Evolutionary conservation across 2,797 vertebrate genomes (phyloP).

Genomic region (Rachycentron canadum): DNA sequence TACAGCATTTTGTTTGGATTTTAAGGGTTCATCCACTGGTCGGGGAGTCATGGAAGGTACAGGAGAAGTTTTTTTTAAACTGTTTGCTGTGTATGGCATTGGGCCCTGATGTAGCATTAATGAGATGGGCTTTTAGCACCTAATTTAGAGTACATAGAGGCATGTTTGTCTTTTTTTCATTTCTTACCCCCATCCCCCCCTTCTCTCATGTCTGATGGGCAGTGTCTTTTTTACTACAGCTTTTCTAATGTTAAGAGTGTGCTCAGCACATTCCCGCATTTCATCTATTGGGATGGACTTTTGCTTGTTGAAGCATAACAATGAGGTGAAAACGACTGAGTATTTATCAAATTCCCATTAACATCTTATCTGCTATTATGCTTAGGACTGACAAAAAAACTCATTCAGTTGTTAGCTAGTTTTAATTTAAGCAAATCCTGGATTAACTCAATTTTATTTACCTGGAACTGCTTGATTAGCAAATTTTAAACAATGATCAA

Average conservation of each 20-base stretch:
- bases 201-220: slow-evolving; percentile 50
- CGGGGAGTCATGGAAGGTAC: slow-evolving; percentile 81
- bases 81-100: slow-evolving; percentile 56
- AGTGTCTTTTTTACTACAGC: slow-evolving; percentile 51
- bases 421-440: slow-evolving; percentile 9
- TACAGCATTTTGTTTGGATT: slow-evolving; percentile 58
- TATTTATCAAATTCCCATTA: slow-evolving; percentile 42
- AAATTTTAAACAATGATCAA: slow-evolving; percentile 18
- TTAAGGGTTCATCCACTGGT: slow-evolving; percentile 35
- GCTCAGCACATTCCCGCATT: slow-evolving; percentile 60
- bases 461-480: slow-evolving; percentile 4
- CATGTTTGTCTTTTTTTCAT: slow-evolving; percentile 76
- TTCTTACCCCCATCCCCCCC: slow-evolving; percentile 54
- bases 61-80: slow-evolving; percentile 45
- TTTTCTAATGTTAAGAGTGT: slow-evolving; percentile 76
- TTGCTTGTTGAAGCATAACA: slow-evolving; percentile 52
- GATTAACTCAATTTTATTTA: not conserved
- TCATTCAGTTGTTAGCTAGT: not conserved
- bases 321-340: slow-evolving; percentile 43
- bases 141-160: slow-evolving; percentile 73
- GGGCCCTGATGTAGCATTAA: slow-evolving; percentile 69
- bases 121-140: slow-evolving; percentile 79
- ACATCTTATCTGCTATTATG: slow-evolving; percentile 25
- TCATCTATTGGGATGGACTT: slow-evolving; percentile 33
- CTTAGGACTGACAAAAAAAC: not conserved